Evolutionary conservation across 2,797 vertebrate species (phyloP).

Genomic region (Hemibagrus guttatus): DNA sequence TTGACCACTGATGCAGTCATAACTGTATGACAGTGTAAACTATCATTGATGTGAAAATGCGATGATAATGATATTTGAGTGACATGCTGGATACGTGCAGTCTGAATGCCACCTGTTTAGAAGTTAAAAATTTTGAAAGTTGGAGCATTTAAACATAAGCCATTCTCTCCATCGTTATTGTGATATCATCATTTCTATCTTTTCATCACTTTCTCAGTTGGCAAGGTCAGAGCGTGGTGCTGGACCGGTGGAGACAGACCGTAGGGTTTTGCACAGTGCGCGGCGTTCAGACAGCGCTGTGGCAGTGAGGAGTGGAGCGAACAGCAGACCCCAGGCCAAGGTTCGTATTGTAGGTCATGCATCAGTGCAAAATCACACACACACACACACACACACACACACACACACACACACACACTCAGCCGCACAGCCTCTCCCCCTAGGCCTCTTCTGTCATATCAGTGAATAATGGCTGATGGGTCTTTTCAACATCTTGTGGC

Average conservation of each 20-base stretch:
- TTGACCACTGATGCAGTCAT: not conserved
- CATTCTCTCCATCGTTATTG: slow-evolving; percentile 2
- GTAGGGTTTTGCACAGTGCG: slow-evolving; percentile 64
- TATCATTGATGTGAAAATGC: not conserved
- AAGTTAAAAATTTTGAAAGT: not conserved
- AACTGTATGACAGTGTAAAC: not conserved
- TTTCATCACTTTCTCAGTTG: slow-evolving; percentile 51
- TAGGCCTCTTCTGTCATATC: slow-evolving; percentile 63
- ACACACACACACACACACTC: slow-evolving; percentile 17
- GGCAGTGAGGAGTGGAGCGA: slow-evolving; percentile 53
- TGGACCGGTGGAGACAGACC: slow-evolving; percentile 58
- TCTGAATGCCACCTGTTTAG: not conserved
- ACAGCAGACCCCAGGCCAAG: slow-evolving; percentile 79
- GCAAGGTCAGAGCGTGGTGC: slow-evolving; percentile 60
- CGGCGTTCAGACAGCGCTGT: slow-evolving; percentile 61
- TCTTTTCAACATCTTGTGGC: slow-evolving; percentile 49
- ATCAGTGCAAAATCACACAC: slow-evolving; percentile 46
- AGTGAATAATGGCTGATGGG: slow-evolving; percentile 51
- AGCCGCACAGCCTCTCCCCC: slow-evolving; percentile 58
- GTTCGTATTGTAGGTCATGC: slow-evolving; percentile 72
- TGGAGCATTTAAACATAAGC: not conserved
- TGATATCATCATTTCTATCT: slow-evolving; percentile 10
- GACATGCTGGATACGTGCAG: not conserved
- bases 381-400: slow-evolving; percentile 24
- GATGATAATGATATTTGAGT: not conserved